These are phyloP conservation scores for Rynchops niger DNA, from an alignment of 2,113 vertebrate genomes.

Conservation along the genomic window DNA sequence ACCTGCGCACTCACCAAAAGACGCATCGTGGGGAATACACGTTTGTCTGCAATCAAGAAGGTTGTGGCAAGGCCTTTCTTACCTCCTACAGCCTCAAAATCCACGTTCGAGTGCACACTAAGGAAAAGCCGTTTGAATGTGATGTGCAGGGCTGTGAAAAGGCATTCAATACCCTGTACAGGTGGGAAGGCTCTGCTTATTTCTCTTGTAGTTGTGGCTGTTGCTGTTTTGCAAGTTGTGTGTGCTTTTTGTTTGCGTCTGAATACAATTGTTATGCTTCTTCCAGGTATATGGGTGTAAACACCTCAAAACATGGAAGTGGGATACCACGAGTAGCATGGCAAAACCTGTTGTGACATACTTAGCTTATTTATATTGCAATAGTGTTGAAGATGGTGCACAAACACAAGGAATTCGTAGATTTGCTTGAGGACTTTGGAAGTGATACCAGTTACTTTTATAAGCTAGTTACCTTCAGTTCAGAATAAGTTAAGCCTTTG, in stretches of 20 bases:
- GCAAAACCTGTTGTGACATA: not conserved
- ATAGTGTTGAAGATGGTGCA: not conserved
- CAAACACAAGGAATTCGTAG: not conserved
- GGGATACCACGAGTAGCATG: not conserved
- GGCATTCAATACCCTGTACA: conserved; percentile 97
- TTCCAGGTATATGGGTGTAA: not conserved
- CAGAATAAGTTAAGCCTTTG: not conserved
- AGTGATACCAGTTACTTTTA: not conserved
- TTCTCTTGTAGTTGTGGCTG: not conserved
- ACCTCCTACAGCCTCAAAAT: conserved; percentile 99
- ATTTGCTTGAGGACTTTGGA: not conserved
- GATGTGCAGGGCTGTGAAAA: conserved; percentile 98
- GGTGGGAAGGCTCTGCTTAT: conserved; percentile 56
- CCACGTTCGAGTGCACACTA: conserved; percentile 96
- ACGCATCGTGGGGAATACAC: conserved; percentile 97
- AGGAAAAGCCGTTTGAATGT: conserved; percentile 98
- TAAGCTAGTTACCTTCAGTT: not conserved
- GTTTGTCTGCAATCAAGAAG: conserved; percentile 96
- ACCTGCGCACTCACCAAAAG: conserved; percentile 97
- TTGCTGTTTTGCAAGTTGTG: not conserved
- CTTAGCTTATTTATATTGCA: not conserved
- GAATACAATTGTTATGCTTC: not conserved
- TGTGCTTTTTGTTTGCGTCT: not conserved
- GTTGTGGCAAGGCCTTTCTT: conserved; percentile 98
- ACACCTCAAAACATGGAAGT: not conserved